Evolutionary conservation across 2,113 vertebrate species (phyloP).

Genomic region (Brachyhypopomus gauderio): DNA sequence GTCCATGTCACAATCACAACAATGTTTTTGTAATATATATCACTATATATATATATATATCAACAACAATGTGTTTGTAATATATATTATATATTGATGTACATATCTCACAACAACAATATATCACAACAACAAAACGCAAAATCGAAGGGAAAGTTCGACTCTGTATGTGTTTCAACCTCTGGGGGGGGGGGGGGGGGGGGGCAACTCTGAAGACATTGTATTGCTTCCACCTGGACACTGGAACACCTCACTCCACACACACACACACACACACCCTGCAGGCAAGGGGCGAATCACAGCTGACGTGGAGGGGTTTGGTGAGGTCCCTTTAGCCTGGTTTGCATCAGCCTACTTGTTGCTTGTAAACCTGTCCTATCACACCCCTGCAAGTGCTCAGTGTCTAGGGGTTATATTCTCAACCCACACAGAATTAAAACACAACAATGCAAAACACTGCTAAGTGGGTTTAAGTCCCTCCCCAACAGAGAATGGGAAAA

Average conservation of each 20-base stretch:
- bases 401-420: background rate
- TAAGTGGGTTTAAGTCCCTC: conserved; percentile 31
- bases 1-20: no score
- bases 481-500: conserved; percentile 29
- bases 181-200: background rate
- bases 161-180: background rate
- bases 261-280: background rate
- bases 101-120: no score
- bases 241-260: background rate
- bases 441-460: conserved; percentile 29
- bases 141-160: background rate
- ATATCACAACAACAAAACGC: background rate
- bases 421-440: conserved; percentile 20
- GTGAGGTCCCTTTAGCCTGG: background rate
- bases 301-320: background rate
- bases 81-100: no score
- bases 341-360: conserved; percentile 21
- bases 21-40: no score
- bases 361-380: conserved; percentile 8
- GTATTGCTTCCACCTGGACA: background rate
- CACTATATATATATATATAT: no score
- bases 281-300: background rate
- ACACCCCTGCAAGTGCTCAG: conserved; percentile 10
- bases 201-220: background rate
- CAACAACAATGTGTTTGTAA: no score